Evolutionary conservation across 2,797 vertebrate species (phyloP).

Genomic region (Dryobates pubescens): DNA sequence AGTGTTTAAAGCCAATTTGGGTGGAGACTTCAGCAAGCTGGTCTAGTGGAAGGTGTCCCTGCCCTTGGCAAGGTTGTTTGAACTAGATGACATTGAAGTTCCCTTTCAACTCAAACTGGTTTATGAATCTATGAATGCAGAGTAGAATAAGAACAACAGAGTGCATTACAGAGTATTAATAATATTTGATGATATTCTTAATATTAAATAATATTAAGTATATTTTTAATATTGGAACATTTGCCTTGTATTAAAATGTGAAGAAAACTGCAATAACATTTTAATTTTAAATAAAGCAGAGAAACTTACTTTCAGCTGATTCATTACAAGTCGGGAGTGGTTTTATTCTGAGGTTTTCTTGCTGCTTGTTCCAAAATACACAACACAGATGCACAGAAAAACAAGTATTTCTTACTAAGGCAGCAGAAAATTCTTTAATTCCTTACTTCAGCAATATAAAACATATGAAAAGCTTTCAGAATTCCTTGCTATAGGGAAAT

Average conservation of each 20-base stretch:
- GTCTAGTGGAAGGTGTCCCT: too few relatives aligned
- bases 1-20: too few relatives aligned
- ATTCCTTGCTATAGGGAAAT: neutral
- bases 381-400: neutral
- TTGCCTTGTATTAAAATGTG: neutral
- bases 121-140: neutral
- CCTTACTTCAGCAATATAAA: neutral
- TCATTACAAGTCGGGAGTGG: neutral
- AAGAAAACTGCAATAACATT: neutral
- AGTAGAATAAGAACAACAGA: neutral
- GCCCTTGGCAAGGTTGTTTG: too few relatives aligned
- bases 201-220: neutral
- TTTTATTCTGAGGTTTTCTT: neutral
- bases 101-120: too few relatives aligned
- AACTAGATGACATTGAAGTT: too few relatives aligned
- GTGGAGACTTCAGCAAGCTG: too few relatives aligned
- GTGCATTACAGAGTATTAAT: neutral
- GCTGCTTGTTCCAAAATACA: neutral
- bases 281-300: neutral
- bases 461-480: neutral
- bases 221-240: neutral
- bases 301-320: neutral
- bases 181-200: neutral
- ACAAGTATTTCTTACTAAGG: neutral
- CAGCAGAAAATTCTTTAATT: neutral